Evolutionary conservation across 2,797 vertebrate genomes (phyloP).

Genomic region (Podarcis siculus): DNA sequence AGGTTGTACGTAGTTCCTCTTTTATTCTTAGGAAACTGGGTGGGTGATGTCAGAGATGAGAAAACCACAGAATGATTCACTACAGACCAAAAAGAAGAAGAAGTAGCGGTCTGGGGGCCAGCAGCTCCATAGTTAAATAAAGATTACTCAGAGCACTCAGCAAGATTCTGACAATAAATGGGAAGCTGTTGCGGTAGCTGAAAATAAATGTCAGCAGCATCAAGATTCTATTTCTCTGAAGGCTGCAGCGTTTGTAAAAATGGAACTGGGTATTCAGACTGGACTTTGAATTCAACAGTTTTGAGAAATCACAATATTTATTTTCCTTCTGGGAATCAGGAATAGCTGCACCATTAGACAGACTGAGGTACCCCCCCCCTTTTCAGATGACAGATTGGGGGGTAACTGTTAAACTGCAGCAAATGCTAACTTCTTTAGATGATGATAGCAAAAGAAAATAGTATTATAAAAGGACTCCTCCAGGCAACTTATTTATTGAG

Average conservation of each 20-base stretch:
- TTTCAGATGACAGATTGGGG: not conserved
- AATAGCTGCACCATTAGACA: not conserved
- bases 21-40: conserved; percentile 57
- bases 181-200: conserved; percentile 7
- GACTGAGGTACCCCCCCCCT: not conserved
- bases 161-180: conserved; percentile 26
- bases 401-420: not conserved
- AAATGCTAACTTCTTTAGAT: not conserved
- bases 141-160: conserved; percentile 25
- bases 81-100: conserved; percentile 26
- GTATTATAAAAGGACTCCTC: no score
- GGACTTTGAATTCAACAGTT: not conserved
- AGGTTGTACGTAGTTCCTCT: conserved; percentile 35
- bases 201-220: not conserved
- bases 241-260: not conserved
- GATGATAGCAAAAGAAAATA: not conserved
- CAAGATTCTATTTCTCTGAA: not conserved
- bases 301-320: not conserved
- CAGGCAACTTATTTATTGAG: no score
- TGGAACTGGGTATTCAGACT: not conserved
- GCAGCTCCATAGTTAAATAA: conserved; percentile 51
- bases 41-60: conserved; percentile 48
- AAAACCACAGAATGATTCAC: conserved; percentile 62
- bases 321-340: not conserved
- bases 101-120: conserved; percentile 1